A percentile compares a stretch with the other conserved stretches of the same genome.
phyloP scores from a whole-genome alignment of 2,113 vertebrate genomes.

The Chaenogobius annularis region DNA sequence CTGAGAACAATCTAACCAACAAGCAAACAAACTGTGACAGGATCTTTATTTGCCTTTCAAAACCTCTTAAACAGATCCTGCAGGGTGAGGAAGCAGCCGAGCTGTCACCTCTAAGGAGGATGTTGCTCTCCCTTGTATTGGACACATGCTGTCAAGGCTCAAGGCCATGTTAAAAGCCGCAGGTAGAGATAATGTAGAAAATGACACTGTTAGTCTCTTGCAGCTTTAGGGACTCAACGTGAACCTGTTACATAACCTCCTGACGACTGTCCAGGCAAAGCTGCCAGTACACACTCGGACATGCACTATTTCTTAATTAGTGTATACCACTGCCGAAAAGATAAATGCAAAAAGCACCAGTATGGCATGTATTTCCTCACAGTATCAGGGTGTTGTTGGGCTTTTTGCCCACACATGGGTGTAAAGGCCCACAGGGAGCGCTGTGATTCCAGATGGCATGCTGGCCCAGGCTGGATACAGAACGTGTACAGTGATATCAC shows the following conservation, averaged over 20 bases:
- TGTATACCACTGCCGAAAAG: slow-evolving; percentile 5
- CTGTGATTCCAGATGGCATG: slow-evolving; percentile 46
- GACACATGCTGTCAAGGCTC: slow-evolving; percentile 54
- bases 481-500: slow-evolving; percentile 25
- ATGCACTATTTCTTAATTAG: slow-evolving; percentile 33
- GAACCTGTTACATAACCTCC: slow-evolving; percentile 60
- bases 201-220: slow-evolving; percentile 53
- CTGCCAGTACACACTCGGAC: slow-evolving; percentile 29
- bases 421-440: slow-evolving; percentile 28
- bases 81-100: slow-evolving; percentile 29
- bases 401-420: slow-evolving; percentile 37
- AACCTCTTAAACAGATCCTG: slow-evolving; percentile 32
- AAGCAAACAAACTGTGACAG: neutral
- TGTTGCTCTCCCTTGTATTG: slow-evolving; percentile 49
- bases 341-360: slow-evolving; percentile 35
- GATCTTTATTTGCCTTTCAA: slow-evolving; percentile 30
- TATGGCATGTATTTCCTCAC: slow-evolving; percentile 41
- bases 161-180: slow-evolving; percentile 45
- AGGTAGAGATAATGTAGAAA: slow-evolving; percentile 65
- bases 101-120: slow-evolving; percentile 45
- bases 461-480: slow-evolving; percentile 32
- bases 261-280: slow-evolving; percentile 35
- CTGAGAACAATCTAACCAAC: neutral
- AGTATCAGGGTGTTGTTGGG: slow-evolving; percentile 47
- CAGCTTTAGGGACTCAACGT: slow-evolving; percentile 63